Base-by-base conservation (phyloP, 2,888 invertebrate species). In the Tholera decimalis region DNA sequence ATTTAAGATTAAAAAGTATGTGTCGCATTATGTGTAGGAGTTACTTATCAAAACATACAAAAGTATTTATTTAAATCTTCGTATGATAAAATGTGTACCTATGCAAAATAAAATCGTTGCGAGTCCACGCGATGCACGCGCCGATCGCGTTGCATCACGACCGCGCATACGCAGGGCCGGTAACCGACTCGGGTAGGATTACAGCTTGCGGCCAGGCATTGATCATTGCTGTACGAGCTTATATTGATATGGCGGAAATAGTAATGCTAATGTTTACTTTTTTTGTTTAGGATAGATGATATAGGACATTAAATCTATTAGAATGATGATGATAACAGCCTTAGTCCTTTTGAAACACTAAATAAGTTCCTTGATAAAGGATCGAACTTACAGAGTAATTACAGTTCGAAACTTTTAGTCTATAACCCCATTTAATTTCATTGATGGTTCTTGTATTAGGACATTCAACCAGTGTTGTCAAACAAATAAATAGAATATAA, bases 91-190 rank as follows among this genome's bases (percentile, higher is more conserved):
- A 18, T 26, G 11, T 28, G 18, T 49, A 13, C 15, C 7, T 15
- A 3, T 49, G 15, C 24, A 46, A 26, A n/a, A 33, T 33, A 61
- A 20, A 55, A 49, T 53, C 60, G 33, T 30, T 53, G 71, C 20
- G 24, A 54, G 59, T 43, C 62, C 39, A 50, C 39, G 58, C 20
- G 41, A 56, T 63, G 63, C 69, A 44, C 55, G 72, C 72, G 77
- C 70, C 60, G 73, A 70, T 51, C 44, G 28, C 51, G 70, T 83
- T 77, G 73, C 79, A 70, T 83, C 77, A 84, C 78, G 80, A 78
- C 53, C 39, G 56, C 63, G 62, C 64, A 43, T 51, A 66, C 81
- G 80, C 83, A 66, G 79, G 79, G 80, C 77, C 66, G 50, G 72
- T 75, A 69, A 71, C 69, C 54, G 70, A 73, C 58, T 43, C 72